phyloP scores from a whole-genome alignment of 1,140 invertebrate species.

The Aphis gossypii region DNA sequence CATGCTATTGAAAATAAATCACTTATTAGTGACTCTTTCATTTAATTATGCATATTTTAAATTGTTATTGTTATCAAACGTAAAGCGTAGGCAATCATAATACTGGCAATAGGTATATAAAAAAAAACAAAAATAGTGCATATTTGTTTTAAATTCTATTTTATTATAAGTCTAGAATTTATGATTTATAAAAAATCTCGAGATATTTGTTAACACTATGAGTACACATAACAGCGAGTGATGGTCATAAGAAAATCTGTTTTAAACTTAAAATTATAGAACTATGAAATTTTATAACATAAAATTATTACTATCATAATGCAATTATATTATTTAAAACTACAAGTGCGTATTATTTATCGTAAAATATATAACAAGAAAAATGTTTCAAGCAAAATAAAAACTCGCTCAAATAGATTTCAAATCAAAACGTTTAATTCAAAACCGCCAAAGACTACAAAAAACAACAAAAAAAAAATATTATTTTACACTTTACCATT shows the following conservation, averaged over 20 bases:
- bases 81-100: neutral
- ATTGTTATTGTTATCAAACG: neutral
- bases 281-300: too few species aligned
- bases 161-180: too few species aligned
- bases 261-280: neutral
- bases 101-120: neutral
- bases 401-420: neutral
- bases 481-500: neutral
- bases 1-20: neutral
- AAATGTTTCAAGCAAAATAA: too few species aligned
- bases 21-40: neutral
- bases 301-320: too few species aligned
- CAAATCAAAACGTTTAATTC: neutral
- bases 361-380: too few species aligned
- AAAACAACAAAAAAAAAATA: neutral
- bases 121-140: neutral
- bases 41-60: neutral
- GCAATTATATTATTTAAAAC: too few species aligned
- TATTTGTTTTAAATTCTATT: neutral
- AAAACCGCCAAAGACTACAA: neutral
- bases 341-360: too few species aligned
- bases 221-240: neutral
- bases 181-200: too few species aligned
- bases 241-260: neutral
- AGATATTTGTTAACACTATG: neutral